These are phyloP conservation scores for Phenganax marumi DNA, from an alignment of 92 coral and sea anemone genomes.

Conservation along the genomic window DNA sequence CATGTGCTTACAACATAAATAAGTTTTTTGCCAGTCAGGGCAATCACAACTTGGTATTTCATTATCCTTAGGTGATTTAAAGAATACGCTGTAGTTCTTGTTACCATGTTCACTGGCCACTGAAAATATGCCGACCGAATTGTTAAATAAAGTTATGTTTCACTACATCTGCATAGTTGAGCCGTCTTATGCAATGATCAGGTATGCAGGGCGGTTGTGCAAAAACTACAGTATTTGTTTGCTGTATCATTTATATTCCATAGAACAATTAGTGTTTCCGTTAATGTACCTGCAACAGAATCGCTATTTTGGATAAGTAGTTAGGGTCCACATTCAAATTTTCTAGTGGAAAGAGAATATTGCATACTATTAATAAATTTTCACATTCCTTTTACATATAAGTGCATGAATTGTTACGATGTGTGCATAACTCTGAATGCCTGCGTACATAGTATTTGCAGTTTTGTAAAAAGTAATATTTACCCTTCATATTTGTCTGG, in stretches of 20 bases:
- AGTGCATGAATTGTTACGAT: background rate
- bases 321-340: background rate
- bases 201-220: conserved; percentile 21
- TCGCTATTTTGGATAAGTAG: background rate
- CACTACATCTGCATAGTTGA: background rate
- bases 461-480: background rate
- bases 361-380: too few relatives aligned
- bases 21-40: conserved; percentile 36
- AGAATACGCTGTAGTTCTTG: conserved; percentile 36
- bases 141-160: background rate
- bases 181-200: conserved; percentile 29
- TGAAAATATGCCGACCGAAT: background rate
- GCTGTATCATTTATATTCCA: background rate
- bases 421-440: background rate
- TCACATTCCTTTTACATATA: too few relatives aligned
- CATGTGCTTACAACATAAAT: conserved; percentile 48
- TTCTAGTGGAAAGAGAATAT: background rate
- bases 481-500: conserved; percentile 34
- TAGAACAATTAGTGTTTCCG: conserved; percentile 9
- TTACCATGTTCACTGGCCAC: background rate
- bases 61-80: background rate
- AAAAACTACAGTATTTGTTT: conserved; percentile 3
- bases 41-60: conserved; percentile 46
- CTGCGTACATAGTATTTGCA: background rate
- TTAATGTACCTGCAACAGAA: conserved; percentile 4